Conservation (phyloP, 53 echinoderm and acorn worm genomes). For the Luidia sarsii region DNA sequence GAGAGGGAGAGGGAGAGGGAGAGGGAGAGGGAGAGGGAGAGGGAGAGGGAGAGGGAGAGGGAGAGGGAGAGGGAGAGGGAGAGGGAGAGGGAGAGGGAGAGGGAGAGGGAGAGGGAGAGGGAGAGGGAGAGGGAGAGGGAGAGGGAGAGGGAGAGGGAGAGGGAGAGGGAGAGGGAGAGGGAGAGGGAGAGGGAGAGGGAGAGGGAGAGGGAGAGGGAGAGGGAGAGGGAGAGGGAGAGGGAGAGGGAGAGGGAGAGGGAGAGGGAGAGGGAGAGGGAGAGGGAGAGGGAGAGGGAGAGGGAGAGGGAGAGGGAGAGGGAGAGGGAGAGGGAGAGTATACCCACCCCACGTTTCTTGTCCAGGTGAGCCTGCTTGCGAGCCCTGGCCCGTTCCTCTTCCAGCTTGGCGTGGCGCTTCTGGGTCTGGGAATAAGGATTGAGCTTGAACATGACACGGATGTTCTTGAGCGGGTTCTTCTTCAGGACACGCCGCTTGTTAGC, state of each 20-base stretch:
- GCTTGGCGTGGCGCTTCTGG: conserved; percentile 84
- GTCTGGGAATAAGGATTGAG: conserved; percentile 94
- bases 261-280: too few relatives aligned
- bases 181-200: too few relatives aligned
- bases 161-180: background rate
- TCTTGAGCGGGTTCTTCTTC: conserved; percentile 99
- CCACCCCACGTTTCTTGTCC: conserved; percentile 83
- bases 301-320: too few relatives aligned
- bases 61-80: background rate
- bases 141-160: background rate
- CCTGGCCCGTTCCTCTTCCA: conserved; percentile 63
- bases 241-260: too few relatives aligned
- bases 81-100: background rate
- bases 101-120: background rate
- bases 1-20: conserved; percentile 1
- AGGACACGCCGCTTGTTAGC: conserved; percentile 66
- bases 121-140: background rate
- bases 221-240: too few relatives aligned
- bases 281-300: too few relatives aligned
- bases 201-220: background rate
- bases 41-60: background rate
- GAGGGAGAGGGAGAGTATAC: too few relatives aligned
- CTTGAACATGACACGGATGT: conserved; percentile 84
- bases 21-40: background rate
- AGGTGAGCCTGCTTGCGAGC: conserved; percentile 63